Evolutionary conservation across 92 coral and sea anemone species (phyloP).

Genomic region (Anthopleura xanthogrammica): DNA sequence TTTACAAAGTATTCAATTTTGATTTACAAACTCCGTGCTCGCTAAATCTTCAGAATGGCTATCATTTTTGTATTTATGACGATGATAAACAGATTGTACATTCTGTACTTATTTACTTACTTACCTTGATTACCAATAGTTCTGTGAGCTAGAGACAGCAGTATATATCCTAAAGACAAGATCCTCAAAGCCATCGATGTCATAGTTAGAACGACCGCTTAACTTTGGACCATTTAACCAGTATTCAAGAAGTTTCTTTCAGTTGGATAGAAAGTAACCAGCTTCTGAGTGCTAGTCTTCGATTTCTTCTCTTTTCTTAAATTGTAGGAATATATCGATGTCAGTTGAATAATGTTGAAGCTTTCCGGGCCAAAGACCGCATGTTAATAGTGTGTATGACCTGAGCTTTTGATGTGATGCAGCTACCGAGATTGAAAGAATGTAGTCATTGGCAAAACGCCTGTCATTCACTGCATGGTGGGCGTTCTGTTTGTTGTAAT

Average conservation of each 20-base stretch:
- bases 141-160: neutral
- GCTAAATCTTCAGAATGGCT: neutral
- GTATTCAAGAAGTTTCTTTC: neutral
- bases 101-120: neutral
- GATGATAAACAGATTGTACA: neutral
- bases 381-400: neutral
- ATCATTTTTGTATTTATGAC: neutral
- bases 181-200: neutral
- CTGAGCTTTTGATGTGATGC: too few species aligned
- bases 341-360: neutral
- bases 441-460: slow-evolving; percentile 1
- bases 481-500: neutral
- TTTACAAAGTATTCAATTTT: neutral
- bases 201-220: neutral
- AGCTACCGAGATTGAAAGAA: neutral
- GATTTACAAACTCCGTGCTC: neutral
- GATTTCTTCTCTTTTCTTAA: neutral
- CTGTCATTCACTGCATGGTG: slow-evolving; percentile 3
- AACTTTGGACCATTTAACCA: neutral
- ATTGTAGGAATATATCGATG: neutral
- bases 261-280: neutral
- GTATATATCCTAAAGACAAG: neutral
- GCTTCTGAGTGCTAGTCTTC: neutral
- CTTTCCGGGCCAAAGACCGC: neutral
- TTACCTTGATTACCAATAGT: neutral